Conservation (phyloP, 2,113 vertebrate species). For the Heterochromis multidens region DNA sequence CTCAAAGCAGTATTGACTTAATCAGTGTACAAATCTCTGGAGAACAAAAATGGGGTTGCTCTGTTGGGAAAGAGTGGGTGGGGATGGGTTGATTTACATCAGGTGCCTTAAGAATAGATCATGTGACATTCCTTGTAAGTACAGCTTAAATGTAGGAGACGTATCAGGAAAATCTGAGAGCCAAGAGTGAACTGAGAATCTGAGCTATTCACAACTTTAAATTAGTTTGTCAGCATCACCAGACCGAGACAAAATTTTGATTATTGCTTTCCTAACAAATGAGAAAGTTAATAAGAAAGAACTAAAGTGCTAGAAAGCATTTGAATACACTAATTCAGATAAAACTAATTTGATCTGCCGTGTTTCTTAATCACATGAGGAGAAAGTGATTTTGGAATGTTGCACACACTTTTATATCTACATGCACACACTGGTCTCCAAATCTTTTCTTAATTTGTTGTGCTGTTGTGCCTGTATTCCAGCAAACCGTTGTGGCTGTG, state of each 20-base stretch:
- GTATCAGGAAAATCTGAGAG: neutral
- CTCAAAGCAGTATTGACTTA: conserved; percentile 17
- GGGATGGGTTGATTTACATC: neutral
- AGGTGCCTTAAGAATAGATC: neutral
- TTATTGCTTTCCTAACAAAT: conserved; percentile 1
- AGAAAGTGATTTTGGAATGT: neutral
- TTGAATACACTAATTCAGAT: neutral
- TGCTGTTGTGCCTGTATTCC: neutral
- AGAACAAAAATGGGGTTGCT: conserved; percentile 9
- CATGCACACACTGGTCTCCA: neutral
- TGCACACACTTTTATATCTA: neutral
- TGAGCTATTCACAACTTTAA: conserved; percentile 13
- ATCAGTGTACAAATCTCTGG: conserved; percentile 26
- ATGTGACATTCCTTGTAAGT: neutral
- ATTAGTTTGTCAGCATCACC: conserved; percentile 27
- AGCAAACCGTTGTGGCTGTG: neutral
- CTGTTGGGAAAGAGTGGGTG: neutral
- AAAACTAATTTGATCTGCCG: neutral
- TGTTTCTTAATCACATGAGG: neutral
- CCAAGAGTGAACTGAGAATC: neutral
- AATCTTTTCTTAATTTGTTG: neutral
- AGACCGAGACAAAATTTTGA: conserved; percentile 1
- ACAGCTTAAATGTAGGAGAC: neutral
- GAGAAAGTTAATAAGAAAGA: neutral
- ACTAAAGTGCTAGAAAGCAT: neutral